Conservation (phyloP, 1,140 invertebrate species). For the Apis mellifera region Amel_HAv3.1 CM009933.2:6244001-6244500, state of each 20-base stretch:
- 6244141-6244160: constrained; percentile 90
- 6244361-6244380: constrained; percentile 89
- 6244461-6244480: constrained; percentile 93
- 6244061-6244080: constrained; percentile 92
- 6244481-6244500: constrained; percentile 90
- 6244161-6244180: constrained; percentile 90
- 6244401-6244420: constrained; percentile 89
- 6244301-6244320: constrained; percentile 92
- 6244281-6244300: constrained; percentile 93
- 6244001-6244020: constrained; percentile 94
- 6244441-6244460: constrained; percentile 89
- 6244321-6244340: constrained; percentile 86
- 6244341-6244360: constrained; percentile 86
- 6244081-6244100: constrained; percentile 87
- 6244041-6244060: constrained; percentile 89
- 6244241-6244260: constrained; percentile 91
- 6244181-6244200: constrained; percentile 92
- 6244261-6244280: constrained; percentile 92
- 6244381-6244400: constrained; percentile 88
- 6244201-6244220: constrained; percentile 89
- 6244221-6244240: constrained; percentile 90
- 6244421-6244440: constrained; percentile 91
- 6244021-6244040: constrained; percentile 89
- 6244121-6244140: constrained; percentile 87
- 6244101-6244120: constrained; percentile 91